A percentile compares a stretch with the other conserved stretches of the same genome.
Conservation (phyloP, 2,797 vertebrate species). For the Sitta carolinensis region DNA sequence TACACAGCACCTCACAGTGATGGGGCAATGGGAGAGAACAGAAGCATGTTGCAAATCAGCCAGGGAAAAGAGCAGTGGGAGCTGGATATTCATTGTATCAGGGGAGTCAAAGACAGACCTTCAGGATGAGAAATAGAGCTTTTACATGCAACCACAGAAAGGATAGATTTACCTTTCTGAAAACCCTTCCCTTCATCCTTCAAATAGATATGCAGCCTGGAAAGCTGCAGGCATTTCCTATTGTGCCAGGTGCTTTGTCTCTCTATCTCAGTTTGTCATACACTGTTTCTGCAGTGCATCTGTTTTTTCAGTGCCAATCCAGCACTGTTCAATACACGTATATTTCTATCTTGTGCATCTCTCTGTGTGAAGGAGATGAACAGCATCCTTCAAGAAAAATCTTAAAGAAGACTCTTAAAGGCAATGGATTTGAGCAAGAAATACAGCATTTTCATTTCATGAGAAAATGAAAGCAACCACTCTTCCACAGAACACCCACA, state of each 20-base stretch:
- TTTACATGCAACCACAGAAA: background rate
- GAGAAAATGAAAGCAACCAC: constrained; percentile 66
- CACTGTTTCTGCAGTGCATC: background rate
- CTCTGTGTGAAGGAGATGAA: constrained; percentile 40
- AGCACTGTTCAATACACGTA: background rate
- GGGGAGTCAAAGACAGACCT: background rate
- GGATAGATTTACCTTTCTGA: background rate
- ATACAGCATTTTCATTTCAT: constrained; percentile 40
- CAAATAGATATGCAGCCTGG: background rate
- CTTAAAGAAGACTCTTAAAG: constrained; percentile 43
- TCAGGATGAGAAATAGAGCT: background rate
- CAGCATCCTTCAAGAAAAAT: constrained; percentile 41
- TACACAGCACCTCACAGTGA: background rate
- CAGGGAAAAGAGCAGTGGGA: background rate
- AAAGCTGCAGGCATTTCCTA: background rate
- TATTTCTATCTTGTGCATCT: background rate
- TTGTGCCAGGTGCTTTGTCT: background rate
- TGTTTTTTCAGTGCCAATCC: background rate
- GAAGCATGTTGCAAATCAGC: background rate
- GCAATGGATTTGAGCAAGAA: constrained; percentile 48
- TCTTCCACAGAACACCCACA: constrained; percentile 55
- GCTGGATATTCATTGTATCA: background rate
- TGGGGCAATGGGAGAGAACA: background rate
- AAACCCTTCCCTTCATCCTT: background rate
- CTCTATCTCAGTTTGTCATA: background rate